Percentiles rank a stretch among this genome's conserved stretches.
These are phyloP conservation scores for Dendrocincla tyrannina DNA, from an alignment of 2,797 vertebrate species.

Conservation along the genomic window DNA sequence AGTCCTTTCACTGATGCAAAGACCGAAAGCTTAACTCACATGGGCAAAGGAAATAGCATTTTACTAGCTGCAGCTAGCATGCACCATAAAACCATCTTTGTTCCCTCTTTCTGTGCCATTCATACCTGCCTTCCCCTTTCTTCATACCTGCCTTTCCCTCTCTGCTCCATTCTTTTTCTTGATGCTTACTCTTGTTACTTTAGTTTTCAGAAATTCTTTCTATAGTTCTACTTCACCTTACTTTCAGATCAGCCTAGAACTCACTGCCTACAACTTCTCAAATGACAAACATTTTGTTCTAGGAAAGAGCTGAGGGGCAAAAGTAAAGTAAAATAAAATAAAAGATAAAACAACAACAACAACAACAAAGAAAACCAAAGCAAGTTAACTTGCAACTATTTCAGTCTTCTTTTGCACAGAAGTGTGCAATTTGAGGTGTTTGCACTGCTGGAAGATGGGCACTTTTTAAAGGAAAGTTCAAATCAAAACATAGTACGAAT, in stretches of 20 bases:
- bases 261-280: background rate
- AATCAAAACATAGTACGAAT: background rate
- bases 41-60: background rate
- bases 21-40: background rate
- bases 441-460: background rate
- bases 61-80: background rate
- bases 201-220: background rate
- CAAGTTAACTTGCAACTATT: background rate
- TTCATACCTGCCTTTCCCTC: background rate
- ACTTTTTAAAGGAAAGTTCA: background rate
- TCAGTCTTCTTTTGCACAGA: background rate
- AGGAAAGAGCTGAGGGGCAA: background rate
- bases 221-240: background rate
- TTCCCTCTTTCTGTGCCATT: background rate
- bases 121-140: background rate
- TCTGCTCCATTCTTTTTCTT: background rate
- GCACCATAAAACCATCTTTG: background rate
- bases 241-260: background rate
- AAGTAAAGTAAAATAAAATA: background rate
- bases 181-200: background rate
- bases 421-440: background rate
- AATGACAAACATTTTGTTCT: background rate
- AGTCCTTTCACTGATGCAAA: background rate
- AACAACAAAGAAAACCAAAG: too few species aligned
- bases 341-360: too few species aligned